These are phyloP conservation scores for Nyctalus aviator DNA, from an alignment of 2,797 vertebrate genomes.

Conservation along the genomic window DNA sequence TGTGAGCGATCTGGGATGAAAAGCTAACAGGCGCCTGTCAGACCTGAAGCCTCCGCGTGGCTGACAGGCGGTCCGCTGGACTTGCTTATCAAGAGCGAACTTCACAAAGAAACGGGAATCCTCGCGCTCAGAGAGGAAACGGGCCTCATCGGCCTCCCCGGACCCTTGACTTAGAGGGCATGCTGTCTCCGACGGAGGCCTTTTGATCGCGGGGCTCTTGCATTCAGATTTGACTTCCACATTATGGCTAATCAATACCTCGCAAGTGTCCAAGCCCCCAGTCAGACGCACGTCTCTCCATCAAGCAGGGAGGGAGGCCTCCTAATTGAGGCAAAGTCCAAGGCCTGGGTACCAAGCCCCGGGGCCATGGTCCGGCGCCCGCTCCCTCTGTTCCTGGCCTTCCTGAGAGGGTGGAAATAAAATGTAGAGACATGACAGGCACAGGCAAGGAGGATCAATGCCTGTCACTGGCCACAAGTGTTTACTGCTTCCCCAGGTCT, in stretches of 20 bases:
- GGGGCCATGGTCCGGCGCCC: constrained; percentile 91
- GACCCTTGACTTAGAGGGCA: constrained; percentile 92
- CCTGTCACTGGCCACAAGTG: constrained; percentile 91
- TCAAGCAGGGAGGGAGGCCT: constrained; percentile 88
- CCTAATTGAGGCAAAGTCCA: constrained; percentile 98
- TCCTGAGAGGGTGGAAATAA: constrained; percentile 92
- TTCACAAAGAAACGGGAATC: constrained; percentile 89
- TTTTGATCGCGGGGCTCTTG: constrained; percentile 95
- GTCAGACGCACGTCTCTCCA: constrained; percentile 90
- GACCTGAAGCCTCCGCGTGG: constrained; percentile 90
- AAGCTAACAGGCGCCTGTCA: constrained; percentile 96
- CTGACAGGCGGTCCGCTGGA: constrained; percentile 95
- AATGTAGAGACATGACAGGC: constrained; percentile 94
- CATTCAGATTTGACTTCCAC: constrained; percentile 96
- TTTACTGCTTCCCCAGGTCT: constrained; percentile 89
- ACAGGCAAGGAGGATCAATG: constrained; percentile 91
- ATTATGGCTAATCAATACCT: constrained; percentile 98
- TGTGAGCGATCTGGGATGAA: constrained; percentile 88
- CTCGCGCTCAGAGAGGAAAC: constrained; percentile 87
- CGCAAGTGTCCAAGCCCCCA: constrained; percentile 89
- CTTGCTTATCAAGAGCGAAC: constrained; percentile 89
- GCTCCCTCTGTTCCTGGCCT: constrained; percentile 85
- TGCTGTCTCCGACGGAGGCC: constrained; percentile 92
- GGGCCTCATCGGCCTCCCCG: constrained; percentile 91
- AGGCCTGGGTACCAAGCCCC: constrained; percentile 94